phyloP scores from a whole-genome alignment of 2,888 invertebrate species.

The Lasioglossum lativentre region DNA sequence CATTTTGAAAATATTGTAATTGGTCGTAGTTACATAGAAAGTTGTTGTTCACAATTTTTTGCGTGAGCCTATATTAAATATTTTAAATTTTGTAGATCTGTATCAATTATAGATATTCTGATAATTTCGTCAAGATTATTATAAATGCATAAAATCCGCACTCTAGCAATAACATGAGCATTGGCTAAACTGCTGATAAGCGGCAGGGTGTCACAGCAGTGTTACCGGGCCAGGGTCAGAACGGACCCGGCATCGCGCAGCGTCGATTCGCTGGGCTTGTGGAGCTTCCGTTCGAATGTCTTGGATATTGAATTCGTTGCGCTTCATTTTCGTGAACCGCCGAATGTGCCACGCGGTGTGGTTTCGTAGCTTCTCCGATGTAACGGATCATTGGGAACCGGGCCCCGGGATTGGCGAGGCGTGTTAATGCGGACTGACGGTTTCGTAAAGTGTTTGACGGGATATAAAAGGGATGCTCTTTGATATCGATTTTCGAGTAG shows the following conservation, averaged over 20 bases:
- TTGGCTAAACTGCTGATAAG: neutral
- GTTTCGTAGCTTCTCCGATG: conserved; percentile 6
- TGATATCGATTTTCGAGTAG: conserved; percentile 3
- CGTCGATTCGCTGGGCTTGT: neutral
- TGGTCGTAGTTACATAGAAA: no score
- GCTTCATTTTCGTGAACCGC: conserved; percentile 11
- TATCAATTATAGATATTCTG: no score
- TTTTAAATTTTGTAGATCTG: no score
- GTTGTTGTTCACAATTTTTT: no score
- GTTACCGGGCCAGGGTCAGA: neutral
- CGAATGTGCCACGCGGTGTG: conserved; percentile 11
- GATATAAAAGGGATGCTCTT: conserved; percentile 11
- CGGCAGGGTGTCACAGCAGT: neutral
- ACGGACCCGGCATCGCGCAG: neutral
- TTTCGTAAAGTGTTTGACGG: conserved; percentile 12
- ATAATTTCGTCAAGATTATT: no score
- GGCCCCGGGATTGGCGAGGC: conserved; percentile 1
- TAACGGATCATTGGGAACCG: conserved; percentile 12
- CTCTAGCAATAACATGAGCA: neutral
- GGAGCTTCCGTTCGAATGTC: neutral
- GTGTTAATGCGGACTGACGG: neutral
- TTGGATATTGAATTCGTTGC: conserved; percentile 8
- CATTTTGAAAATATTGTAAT: no score
- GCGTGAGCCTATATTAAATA: no score
- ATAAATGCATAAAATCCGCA: neutral